Percentiles rank a stretch among this genome's conserved stretches.
phyloP scores from a whole-genome alignment of 2,113 vertebrate genomes.

The Cryptomyrus ogoouensis region DNA sequence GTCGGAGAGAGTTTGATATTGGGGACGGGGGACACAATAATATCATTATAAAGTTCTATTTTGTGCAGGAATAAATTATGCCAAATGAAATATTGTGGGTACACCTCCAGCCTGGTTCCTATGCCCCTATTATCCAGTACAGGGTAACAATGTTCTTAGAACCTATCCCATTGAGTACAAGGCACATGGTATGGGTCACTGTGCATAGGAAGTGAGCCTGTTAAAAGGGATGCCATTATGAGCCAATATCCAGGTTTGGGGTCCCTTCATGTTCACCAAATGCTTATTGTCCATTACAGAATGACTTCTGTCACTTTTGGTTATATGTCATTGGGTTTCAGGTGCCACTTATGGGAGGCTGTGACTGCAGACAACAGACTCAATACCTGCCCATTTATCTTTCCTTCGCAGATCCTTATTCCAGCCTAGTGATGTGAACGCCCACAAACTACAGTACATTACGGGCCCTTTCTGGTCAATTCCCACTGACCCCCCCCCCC shows the following conservation, averaged over 20 bases:
- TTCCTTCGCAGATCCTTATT: background rate
- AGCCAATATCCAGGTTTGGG: background rate
- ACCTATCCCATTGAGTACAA: background rate
- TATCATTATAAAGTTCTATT: background rate
- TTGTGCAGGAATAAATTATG: background rate
- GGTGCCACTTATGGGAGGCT: background rate
- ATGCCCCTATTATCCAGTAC: background rate
- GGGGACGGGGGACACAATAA: background rate
- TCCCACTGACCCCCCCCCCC: background rate
- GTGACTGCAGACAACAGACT: background rate
- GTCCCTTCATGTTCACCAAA: background rate
- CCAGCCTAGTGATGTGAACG: background rate
- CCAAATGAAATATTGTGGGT: background rate
- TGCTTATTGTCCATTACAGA: background rate
- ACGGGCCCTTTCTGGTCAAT: background rate
- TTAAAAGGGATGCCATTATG: background rate
- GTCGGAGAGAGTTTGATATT: background rate
- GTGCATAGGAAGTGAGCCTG: background rate
- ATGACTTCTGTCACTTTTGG: background rate
- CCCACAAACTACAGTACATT: background rate
- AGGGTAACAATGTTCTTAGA: background rate
- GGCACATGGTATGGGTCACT: background rate
- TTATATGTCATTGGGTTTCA: background rate
- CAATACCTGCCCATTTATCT: background rate
- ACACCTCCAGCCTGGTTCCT: background rate